These are phyloP conservation scores for Odontomachus brunneus DNA, from an alignment of 1,140 invertebrate species.

Conservation along the genomic window DNA sequence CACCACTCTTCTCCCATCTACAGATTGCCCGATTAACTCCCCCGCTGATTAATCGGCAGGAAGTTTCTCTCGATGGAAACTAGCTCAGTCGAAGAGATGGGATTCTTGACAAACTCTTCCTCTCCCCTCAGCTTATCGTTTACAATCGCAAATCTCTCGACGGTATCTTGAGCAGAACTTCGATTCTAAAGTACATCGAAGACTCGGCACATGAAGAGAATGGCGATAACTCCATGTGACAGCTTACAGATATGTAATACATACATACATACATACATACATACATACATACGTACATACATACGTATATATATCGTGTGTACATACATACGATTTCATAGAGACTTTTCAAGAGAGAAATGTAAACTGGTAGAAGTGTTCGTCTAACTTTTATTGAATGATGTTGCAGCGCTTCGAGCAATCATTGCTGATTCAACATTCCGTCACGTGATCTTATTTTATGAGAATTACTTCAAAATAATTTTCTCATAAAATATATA, in stretches of 20 bases:
- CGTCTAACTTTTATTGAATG: too few relatives aligned
- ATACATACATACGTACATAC: too few relatives aligned
- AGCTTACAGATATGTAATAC: neutral
- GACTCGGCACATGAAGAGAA: slow-evolving; percentile 17
- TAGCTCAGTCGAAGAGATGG: neutral
- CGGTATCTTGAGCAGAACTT: neutral
- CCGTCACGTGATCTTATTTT: too few relatives aligned
- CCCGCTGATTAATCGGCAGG: neutral
- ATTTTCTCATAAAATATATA: too few relatives aligned
- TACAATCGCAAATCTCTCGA: neutral
- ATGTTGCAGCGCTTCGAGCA: too few relatives aligned
- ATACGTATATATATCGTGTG: too few relatives aligned
- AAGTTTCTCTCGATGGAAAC: neutral
- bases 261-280: too few relatives aligned
- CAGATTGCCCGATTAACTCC: neutral
- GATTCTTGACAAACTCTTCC: neutral
- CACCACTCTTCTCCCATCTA: slow-evolving; percentile 5
- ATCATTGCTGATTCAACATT: too few relatives aligned
- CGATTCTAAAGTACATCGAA: neutral
- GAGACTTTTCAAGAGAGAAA: too few relatives aligned
- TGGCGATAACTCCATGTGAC: slow-evolving; percentile 36
- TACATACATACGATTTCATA: too few relatives aligned
- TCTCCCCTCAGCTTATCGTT: neutral
- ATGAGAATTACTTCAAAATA: too few relatives aligned
- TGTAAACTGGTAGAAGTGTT: too few relatives aligned